These are phyloP conservation scores for Brenthis hecate DNA, from an alignment of 2,888 invertebrate species.

Conservation along the genomic window DNA sequence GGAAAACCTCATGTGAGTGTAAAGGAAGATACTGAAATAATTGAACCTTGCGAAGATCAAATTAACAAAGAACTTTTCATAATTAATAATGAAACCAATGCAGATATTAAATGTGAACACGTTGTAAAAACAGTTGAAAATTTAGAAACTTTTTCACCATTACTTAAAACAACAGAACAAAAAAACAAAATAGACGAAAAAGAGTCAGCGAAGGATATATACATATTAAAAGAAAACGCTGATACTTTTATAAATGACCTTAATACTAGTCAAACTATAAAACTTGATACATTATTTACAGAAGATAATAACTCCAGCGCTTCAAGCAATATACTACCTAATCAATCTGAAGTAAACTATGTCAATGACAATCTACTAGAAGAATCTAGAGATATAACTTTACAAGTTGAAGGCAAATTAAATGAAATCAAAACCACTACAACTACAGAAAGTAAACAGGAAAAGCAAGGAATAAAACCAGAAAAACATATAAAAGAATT, in stretches of 20 bases:
- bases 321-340: not conserved
- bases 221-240: not conserved
- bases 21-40: no score
- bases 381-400: not conserved
- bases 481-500: no score
- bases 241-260: not conserved
- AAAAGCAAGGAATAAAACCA: no score
- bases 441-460: not conserved
- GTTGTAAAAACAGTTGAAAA: no score
- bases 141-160: not conserved
- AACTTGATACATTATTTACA: not conserved
- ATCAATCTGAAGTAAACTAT: not conserved
- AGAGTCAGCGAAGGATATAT: no score
- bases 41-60: no score
- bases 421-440: not conserved
- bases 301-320: not conserved
- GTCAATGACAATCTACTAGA: not conserved
- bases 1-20: no score
- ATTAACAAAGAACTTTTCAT: no score
- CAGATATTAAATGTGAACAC: no score
- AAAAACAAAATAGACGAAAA: not conserved
- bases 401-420: not conserved
- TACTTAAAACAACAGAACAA: not conserved
- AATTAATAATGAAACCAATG: no score
- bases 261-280: not conserved